phyloP scores from a whole-genome alignment of 64 coral and sea anemone species.

The Stichodactyla helianthus region DNA sequence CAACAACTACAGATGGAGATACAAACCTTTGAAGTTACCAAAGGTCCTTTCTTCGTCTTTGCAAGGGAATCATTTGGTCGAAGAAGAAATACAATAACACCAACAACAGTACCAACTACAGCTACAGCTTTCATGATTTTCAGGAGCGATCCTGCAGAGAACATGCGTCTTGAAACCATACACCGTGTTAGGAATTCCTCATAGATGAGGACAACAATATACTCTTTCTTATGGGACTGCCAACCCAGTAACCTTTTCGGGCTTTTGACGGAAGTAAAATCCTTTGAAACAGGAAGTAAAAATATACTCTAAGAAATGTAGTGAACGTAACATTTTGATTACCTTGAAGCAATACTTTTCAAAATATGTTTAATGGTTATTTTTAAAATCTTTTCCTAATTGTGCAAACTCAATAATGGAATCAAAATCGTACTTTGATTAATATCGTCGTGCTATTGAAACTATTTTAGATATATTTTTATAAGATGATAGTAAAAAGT shows the following conservation, averaged over 20 bases:
- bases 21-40: conserved; percentile 80
- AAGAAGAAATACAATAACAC: conserved; percentile 70
- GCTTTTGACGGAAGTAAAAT: neutral
- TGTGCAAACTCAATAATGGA: no score
- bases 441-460: no score
- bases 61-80: conserved; percentile 58
- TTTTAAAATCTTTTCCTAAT: no score
- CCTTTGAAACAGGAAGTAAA: neutral
- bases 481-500: neutral
- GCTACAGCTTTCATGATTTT: conserved; percentile 70
- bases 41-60: conserved; percentile 83
- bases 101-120: conserved; percentile 43
- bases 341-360: no score
- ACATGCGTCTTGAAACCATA: conserved; percentile 27
- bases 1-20: neutral
- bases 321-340: no score
- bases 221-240: neutral
- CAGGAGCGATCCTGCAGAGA: conserved; percentile 14
- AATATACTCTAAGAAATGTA: no score
- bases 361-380: no score
- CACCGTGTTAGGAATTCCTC: neutral
- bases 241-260: neutral
- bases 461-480: neutral
- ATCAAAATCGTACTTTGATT: no score
- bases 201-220: conserved; percentile 5